Evolutionary conservation across 2,797 vertebrate genomes (phyloP), one percentile per base, ranked within the genome.

Genomic region (Leucoraja ocellata): DNA sequence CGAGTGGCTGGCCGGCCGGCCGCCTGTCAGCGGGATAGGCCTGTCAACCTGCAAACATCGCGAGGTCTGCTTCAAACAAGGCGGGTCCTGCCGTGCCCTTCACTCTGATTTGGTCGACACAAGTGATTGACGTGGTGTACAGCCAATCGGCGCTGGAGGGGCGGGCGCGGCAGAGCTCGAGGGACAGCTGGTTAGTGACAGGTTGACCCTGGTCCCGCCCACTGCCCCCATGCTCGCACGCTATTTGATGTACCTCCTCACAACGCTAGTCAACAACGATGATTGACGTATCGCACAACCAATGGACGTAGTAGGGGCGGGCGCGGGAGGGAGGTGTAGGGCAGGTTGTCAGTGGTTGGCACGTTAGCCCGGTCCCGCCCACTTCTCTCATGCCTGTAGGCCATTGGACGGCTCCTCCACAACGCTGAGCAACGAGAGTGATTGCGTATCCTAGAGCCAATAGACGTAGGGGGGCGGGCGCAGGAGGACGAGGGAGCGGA

Each of bases 21-120:
- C 14, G 90, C 71, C 68, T 74, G 90, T 91, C 90, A 91, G 90
- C 68, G 36, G 46, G 46, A 83, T 23, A 83, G 80, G 80, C 81
- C 81, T 58, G 81, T 58, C 39, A 84, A 54, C 10, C 32, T 11
- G 9, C 9, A 92, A 76, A 54, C 71, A 76, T 92, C 90, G 90
- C 90, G 90, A 92, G 61, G n/a, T 28, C n/a, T 9, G 36, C 18
- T 91, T 68, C 88, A 73, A 91, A 91, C 32, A 18, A 65, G n/a
- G 16, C n/a, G 14, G 65, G 14, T 21, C 32, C 61, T 16, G 3
- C 4, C 18, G 16, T 10, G 1, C 63, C 8, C 4, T 1, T 21
- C 63, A 71, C 63, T 7, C 83, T 28, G 32, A 65, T 61, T n/a
- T 32, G n/a, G 23, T 23, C 65, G 1, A 16, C 1, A 32, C 36